A percentile compares a stretch with the other conserved stretches of the same genome.
These are phyloP conservation scores for Eubasilissa regina DNA, from an alignment of 1,140 invertebrate genomes.

Conservation along the genomic window DNA sequence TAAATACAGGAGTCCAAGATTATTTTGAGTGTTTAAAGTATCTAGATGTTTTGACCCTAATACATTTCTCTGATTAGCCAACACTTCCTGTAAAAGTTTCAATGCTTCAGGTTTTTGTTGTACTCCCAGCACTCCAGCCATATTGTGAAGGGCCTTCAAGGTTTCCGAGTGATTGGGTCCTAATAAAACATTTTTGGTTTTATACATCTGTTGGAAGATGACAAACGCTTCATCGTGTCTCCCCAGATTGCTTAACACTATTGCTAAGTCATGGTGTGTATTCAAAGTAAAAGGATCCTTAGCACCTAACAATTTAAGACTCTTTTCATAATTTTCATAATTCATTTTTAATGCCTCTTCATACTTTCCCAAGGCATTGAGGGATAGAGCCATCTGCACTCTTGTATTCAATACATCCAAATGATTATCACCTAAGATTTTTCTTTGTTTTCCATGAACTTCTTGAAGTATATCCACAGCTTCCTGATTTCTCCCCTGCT, in stretches of 20 bases:
- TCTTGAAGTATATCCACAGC: no score
- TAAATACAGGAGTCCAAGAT: background rate
- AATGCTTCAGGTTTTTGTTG: background rate
- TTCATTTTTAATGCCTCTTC: constrained; percentile 2
- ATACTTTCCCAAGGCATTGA: background rate
- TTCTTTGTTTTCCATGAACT: background rate
- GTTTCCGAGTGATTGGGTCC: background rate
- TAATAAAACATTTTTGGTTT: background rate
- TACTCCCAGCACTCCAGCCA: background rate
- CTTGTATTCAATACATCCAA: background rate
- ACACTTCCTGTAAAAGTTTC: background rate
- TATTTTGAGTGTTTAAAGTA: background rate
- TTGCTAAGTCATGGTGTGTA: background rate
- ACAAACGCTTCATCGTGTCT: background rate
- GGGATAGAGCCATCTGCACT: background rate
- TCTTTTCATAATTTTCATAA: background rate
- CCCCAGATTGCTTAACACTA: background rate
- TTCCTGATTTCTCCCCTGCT: background rate
- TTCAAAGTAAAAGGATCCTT: background rate
- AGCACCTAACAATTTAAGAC: background rate
- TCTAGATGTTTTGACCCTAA: background rate
- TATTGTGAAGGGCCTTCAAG: background rate
- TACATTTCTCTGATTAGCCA: background rate
- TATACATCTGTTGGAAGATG: background rate
- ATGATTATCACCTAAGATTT: background rate